phyloP scores from a whole-genome alignment of 2,797 vertebrate genomes.

The Poeciliopsis paucimaculata region DNA sequence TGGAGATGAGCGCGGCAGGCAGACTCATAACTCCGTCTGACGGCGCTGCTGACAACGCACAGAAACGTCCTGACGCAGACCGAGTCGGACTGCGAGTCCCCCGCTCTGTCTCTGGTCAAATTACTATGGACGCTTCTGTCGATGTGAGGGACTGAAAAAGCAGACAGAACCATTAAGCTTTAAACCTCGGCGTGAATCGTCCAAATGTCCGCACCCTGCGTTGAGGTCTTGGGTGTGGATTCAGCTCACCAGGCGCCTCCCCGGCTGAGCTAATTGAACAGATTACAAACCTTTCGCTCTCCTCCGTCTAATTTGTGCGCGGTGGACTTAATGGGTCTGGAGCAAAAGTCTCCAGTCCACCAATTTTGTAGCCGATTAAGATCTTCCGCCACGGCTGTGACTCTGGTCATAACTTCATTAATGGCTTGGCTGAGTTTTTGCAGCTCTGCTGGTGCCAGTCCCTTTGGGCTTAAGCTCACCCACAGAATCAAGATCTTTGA shows the following conservation, averaged over 20 bases:
- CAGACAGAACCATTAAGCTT: constrained; percentile 3
- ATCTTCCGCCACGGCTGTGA: constrained; percentile 58
- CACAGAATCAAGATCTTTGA: constrained; percentile 25
- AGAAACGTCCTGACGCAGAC: constrained; percentile 30
- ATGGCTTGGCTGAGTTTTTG: constrained; percentile 66
- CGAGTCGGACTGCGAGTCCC: constrained; percentile 1
- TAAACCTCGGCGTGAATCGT: constrained; percentile 32
- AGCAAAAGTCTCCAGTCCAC: constrained; percentile 50
- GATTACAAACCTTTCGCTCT: constrained; percentile 67
- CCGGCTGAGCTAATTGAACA: constrained; percentile 67
- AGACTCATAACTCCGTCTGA: constrained; percentile 61
- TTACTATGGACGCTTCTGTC: constrained; percentile 36
- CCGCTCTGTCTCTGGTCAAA: constrained; percentile 46
- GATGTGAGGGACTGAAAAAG: constrained; percentile 16
- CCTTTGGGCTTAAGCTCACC: constrained; percentile 31
- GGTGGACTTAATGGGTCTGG: constrained; percentile 62
- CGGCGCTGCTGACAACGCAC: constrained; percentile 67
- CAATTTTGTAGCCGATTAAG: constrained; percentile 58
- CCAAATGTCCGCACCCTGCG: constrained; percentile 33
- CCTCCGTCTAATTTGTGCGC: constrained; percentile 67
- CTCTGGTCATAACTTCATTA: constrained; percentile 73
- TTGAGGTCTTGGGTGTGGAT: constrained; percentile 46
- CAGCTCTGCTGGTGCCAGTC: constrained; percentile 35
- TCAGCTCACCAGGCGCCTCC: constrained; percentile 54
- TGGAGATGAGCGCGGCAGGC: constrained; percentile 52